Percentiles rank a stretch among this genome's conserved stretches.
phyloP scores from a whole-genome alignment of 2,888 invertebrate genomes.

The Oegoconia quadripuncta region DNA sequence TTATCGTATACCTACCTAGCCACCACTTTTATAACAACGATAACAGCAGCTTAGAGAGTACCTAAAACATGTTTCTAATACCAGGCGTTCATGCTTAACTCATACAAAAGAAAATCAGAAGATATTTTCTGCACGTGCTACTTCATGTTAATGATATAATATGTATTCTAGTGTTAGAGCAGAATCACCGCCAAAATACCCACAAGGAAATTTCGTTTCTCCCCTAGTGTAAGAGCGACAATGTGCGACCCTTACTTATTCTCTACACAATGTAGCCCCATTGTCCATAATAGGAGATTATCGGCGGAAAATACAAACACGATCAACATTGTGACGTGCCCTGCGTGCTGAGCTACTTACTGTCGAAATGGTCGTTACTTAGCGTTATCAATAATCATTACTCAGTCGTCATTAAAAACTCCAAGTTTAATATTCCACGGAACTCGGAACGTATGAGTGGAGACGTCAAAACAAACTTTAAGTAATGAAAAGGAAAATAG shows the following conservation, averaged over 20 bases:
- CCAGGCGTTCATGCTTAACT: no score
- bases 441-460: constrained; percentile 21
- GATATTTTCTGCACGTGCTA: constrained; percentile 22
- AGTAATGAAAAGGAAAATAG: constrained; percentile 52
- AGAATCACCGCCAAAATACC: constrained; percentile 24
- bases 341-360: constrained; percentile 11
- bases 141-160: constrained; percentile 31
- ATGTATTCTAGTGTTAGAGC: constrained; percentile 28
- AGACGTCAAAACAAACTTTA: constrained; percentile 49
- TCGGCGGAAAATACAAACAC: constrained; percentile 27
- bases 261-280: constrained; percentile 37
- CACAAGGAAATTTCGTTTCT: constrained; percentile 28
- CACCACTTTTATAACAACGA: not conserved
- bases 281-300: constrained; percentile 44
- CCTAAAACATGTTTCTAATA: no score
- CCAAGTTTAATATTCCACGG: not conserved
- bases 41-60: no score
- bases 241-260: constrained; percentile 39
- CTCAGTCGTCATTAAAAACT: not conserved
- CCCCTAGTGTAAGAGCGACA: constrained; percentile 28
- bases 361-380: constrained; percentile 1
- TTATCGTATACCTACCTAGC: not conserved
- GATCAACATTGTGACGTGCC: constrained; percentile 18
- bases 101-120: not conserved
- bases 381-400: constrained; percentile 2